These are phyloP conservation scores for Mustela nigripes DNA, from an alignment of 2,113 vertebrate species.

Conservation along the genomic window DNA sequence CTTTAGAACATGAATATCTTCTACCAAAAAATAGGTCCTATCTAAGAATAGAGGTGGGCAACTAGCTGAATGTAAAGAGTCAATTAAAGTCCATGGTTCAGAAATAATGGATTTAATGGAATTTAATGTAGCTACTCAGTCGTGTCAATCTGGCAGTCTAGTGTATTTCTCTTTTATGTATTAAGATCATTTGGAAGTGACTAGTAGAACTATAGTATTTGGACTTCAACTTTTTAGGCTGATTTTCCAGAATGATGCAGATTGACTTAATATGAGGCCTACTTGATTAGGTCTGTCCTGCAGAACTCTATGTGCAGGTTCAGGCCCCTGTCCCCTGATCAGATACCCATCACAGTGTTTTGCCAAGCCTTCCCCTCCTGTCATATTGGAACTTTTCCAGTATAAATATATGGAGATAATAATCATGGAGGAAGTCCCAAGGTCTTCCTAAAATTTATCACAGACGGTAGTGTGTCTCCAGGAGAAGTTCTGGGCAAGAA, in stretches of 20 bases:
- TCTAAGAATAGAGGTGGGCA: not conserved
- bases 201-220: not conserved
- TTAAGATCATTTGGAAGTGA: not conserved
- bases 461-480: not conserved
- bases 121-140: not conserved
- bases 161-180: not conserved
- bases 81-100: not conserved
- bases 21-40: not conserved
- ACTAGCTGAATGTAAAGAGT: not conserved
- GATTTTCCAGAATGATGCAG: not conserved
- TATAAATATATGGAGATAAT: not conserved
- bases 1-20: constrained; percentile 10
- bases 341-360: not conserved
- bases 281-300: not conserved
- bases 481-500: not conserved
- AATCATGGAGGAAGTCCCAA: not conserved
- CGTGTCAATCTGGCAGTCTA: not conserved
- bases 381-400: not conserved
- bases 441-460: not conserved
- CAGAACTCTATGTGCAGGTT: not conserved
- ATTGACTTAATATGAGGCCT: not conserved
- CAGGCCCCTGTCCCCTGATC: not conserved
- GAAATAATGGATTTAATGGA: not conserved
- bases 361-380: not conserved
- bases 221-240: not conserved